Evolutionary conservation across 2,888 invertebrate species (phyloP).

Genomic region (Epinotia bilunana): DNA sequence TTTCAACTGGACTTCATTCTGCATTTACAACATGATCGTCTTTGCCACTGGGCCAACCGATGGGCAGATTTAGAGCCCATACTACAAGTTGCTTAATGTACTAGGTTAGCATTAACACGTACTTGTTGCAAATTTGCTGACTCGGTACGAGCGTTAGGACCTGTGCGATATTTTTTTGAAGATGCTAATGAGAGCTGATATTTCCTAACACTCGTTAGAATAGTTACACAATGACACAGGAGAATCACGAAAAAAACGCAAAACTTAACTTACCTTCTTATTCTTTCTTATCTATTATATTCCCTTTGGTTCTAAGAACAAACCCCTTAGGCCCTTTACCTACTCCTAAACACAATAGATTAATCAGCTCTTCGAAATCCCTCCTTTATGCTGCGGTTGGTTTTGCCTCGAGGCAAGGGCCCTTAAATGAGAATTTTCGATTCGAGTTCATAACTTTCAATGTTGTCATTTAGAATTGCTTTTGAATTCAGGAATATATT

Average conservation of each 20-base stretch:
- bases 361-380: neutral
- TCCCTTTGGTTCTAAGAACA: neutral
- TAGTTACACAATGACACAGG: too few relatives aligned
- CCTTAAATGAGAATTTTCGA: neutral
- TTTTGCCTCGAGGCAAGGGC: neutral
- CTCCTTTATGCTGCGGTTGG: conserved; percentile 4
- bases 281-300: too few relatives aligned
- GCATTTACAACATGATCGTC: neutral
- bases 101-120: neutral
- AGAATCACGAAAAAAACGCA: too few relatives aligned
- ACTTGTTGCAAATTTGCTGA: neutral
- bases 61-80: neutral
- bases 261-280: too few relatives aligned
- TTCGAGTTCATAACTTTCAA: neutral
- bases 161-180: too few relatives aligned
- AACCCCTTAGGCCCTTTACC: too few relatives aligned
- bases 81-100: neutral
- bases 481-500: neutral
- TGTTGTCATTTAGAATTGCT: conserved; percentile 21
- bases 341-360: neutral
- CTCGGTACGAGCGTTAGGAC: neutral
- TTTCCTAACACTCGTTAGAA: too few relatives aligned
- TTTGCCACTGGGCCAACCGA: neutral
- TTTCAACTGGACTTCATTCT: neutral
- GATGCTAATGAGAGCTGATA: too few relatives aligned